These are phyloP conservation scores for Hassar affinis DNA, from an alignment of 2,113 vertebrate species.

Conservation along the genomic window DNA sequence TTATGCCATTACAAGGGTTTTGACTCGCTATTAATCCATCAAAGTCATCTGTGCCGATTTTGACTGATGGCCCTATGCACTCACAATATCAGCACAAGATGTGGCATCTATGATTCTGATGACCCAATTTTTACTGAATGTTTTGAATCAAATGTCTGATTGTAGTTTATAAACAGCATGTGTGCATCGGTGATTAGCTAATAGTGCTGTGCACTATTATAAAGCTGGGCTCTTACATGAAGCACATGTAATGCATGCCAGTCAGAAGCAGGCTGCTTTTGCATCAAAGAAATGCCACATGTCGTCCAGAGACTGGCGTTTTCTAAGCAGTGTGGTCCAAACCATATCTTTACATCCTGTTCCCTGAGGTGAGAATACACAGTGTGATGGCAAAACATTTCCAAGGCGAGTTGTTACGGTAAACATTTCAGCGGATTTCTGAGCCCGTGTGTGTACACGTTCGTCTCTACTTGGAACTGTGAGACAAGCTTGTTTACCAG, in stretches of 20 bases:
- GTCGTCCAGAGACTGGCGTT: neutral
- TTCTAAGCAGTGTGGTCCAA: neutral
- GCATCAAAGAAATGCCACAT: neutral
- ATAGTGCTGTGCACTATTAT: neutral
- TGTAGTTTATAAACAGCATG: neutral
- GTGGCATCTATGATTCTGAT: neutral
- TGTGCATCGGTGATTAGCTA: neutral
- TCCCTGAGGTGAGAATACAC: neutral
- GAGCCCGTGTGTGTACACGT: neutral
- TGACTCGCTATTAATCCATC: neutral
- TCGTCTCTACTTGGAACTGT: conserved; percentile 16
- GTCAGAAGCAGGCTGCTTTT: neutral
- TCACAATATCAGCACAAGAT: neutral
- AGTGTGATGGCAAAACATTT: conserved; percentile 27
- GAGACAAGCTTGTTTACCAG: conserved; percentile 42
- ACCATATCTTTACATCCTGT: neutral
- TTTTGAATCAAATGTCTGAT: neutral
- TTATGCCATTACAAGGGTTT: conserved; percentile 12
- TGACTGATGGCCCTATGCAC: neutral
- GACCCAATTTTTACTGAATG: neutral
- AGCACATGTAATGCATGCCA: no score
- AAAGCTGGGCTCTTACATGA: no score
- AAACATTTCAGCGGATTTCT: conserved; percentile 11
- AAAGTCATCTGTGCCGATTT: neutral
- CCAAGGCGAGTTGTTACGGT: conserved; percentile 9